phyloP scores from a whole-genome alignment of 37 sponge, comb jelly and placozoan genomes.

The Bolinopsis microptera region DNA sequence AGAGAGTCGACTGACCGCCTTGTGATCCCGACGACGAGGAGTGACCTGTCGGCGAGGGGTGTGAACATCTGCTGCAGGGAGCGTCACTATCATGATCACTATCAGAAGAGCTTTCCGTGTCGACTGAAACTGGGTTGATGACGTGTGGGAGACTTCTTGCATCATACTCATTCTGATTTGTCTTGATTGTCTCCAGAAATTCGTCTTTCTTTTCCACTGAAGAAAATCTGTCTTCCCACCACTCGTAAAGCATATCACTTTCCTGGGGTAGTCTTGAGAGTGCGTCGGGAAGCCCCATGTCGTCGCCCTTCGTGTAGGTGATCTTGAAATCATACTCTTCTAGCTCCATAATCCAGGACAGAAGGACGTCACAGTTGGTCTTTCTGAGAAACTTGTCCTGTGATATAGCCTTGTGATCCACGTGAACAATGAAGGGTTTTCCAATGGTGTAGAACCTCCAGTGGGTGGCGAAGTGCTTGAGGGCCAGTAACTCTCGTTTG shows the following conservation, averaged over 20 bases:
- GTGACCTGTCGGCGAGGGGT: background rate
- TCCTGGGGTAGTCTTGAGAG: background rate
- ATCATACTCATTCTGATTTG: too few species aligned
- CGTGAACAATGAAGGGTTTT: background rate
- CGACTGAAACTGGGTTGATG: too few species aligned
- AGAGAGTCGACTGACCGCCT: background rate
- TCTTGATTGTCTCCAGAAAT: background rate
- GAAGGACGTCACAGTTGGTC: background rate
- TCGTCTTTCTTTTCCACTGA: too few species aligned
- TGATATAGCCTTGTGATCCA: background rate
- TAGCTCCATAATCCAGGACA: background rate
- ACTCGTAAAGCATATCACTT: background rate
- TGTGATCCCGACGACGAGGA: background rate
- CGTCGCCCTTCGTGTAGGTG: background rate
- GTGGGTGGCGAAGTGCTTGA: background rate
- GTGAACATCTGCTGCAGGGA: background rate
- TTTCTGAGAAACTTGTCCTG: background rate
- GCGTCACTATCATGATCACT: too few species aligned
- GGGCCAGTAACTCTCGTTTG: background rate
- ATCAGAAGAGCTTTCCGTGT: background rate
- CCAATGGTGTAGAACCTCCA: background rate
- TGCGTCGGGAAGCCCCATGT: background rate
- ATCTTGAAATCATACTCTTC: slow-evolving; percentile 3
- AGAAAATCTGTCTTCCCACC: background rate
- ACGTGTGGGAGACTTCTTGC: too few species aligned